Evolutionary conservation across 2,113 vertebrate genomes (phyloP), one percentile per base, ranked within the genome.

Genomic region (Argyrosomus japonicus): DNA sequence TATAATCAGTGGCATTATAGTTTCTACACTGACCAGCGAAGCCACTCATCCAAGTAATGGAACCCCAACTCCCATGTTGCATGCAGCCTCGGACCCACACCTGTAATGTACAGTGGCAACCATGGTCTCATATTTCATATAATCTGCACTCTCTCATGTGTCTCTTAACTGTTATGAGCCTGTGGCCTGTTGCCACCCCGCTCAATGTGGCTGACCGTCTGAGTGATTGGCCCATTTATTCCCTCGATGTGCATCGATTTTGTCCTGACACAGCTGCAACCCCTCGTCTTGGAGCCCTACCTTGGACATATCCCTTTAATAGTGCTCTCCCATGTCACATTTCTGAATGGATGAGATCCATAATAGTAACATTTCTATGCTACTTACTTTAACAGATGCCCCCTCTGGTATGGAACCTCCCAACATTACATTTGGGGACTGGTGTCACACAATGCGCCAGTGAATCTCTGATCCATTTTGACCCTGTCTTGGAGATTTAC

Each of bases 191-290:
- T 87, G 77, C 79, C 81, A 79, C 82, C 36, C 64, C 45, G 23
- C 68, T 86, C 84, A 81, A 86, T 90, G 86, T 83, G 82, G 53
- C 82, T 81, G 82, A 83, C 84, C 21, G 4, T 84, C 83, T 90
- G 82, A 93, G 75, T 88, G 89, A 93, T 88, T 90, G 86, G 83
- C 64, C 81, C 86, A 86, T 92, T 89, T 87, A 89, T 90, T 89
- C 75, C 82, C 57, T 29, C 23, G 54, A 85, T 90, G 88, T 90
- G 73, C 75, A 93, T 93, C 48, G 86, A 91, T 92, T 91, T 87
- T 75, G 71, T 86, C 79, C 86, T 78, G 84, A 87, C 80, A 76
- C 51, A 71, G 74, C 62, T 73, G 72, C 77, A 87, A 85, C 70
- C 86, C 75, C 80, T 89, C 69, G 12, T 90, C 84, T 82, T 77